These are phyloP conservation scores for Stenichneumon culpator DNA, from an alignment of 2,888 invertebrate genomes.

Conservation along the genomic window DNA sequence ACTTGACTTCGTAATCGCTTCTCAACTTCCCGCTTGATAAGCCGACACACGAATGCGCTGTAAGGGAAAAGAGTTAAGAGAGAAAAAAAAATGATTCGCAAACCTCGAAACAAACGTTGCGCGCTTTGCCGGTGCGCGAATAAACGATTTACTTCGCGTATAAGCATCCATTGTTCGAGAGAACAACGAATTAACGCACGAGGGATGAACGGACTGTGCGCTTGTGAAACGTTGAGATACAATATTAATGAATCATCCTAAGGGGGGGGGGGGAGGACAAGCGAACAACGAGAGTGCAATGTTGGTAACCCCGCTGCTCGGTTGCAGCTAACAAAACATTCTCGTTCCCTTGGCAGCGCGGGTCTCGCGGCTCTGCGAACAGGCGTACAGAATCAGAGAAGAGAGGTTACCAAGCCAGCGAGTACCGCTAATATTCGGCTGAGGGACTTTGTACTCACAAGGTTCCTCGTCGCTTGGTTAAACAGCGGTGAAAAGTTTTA, in stretches of 20 bases:
- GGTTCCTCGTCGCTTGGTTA: slow-evolving; percentile 11
- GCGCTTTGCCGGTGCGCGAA: neutral
- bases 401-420: neutral
- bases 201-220: slow-evolving; percentile 23
- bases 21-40: neutral
- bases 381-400: neutral
- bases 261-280: neutral
- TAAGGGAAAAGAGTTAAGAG: neutral
- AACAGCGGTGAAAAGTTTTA: slow-evolving; percentile 10
- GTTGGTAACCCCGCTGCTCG: slow-evolving; percentile 54
- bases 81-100: neutral
- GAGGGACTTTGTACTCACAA: slow-evolving; percentile 46
- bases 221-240: slow-evolving; percentile 22
- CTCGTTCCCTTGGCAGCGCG: slow-evolving; percentile 37
- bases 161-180: slow-evolving; percentile 38
- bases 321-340: slow-evolving; percentile 64
- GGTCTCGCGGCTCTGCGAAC: slow-evolving; percentile 12
- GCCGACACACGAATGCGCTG: neutral
- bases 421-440: slow-evolving; percentile 31
- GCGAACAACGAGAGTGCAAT: slow-evolving; percentile 49
- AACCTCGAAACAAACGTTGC: neutral
- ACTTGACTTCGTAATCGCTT: slow-evolving; percentile 12
- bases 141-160: neutral
- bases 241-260: slow-evolving; percentile 60
- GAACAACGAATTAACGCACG: slow-evolving; percentile 38